Base-by-base conservation (phyloP, 2,888 invertebrate genomes). In the Clunio marinus region DNA sequence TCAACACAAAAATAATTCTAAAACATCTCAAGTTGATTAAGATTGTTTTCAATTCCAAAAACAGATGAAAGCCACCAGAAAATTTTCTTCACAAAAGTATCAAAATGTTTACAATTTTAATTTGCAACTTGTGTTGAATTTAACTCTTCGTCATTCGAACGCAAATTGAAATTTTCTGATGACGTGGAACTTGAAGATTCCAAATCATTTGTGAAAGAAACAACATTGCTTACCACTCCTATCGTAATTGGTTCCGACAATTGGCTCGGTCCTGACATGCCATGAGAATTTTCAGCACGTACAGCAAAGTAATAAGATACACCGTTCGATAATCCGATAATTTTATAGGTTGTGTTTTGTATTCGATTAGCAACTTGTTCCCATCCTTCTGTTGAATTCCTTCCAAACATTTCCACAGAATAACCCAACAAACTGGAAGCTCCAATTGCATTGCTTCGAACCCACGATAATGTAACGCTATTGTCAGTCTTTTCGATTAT, bases 291-390 rank as follows among this genome's bases (percentile, higher is more conserved):
- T 80, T 93, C 91, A 0, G 95, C 93, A 70, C 91, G 83, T 13
- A 96, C 87, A 70, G 95, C 82, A 80, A 96, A 96, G 77, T 91
- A 87, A 76, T 96, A 96, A 10, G 88, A 87, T 15, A 89, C 86
- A 62, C 90, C 90, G 28, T 88, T 85, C 67, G 85, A 83, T 71
- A 94, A 81, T 72, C 88, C 83, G 73, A 85, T 85, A 69, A 88
- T 87, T 13, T 87, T 87, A 76, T 84, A 91, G 70, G 85, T 85
- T 65, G 88, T 89, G 67, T 87, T 86, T 70, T 83, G 83, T 22
- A 91, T 82, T 73, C 86, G 82, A 72, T 81, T 81, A 22, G 83
- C 86, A 71, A 83, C 82, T 73, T 82, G 84, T 73, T 81, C 83
- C 87, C 83, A 90, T 57, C 78, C 78, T 70, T 77, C 78, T 70